A percentile compares a stretch with the other conserved stretches of the same genome.
Conservation (phyloP, 2,113 vertebrate species). For the Felis chaus region DNA sequence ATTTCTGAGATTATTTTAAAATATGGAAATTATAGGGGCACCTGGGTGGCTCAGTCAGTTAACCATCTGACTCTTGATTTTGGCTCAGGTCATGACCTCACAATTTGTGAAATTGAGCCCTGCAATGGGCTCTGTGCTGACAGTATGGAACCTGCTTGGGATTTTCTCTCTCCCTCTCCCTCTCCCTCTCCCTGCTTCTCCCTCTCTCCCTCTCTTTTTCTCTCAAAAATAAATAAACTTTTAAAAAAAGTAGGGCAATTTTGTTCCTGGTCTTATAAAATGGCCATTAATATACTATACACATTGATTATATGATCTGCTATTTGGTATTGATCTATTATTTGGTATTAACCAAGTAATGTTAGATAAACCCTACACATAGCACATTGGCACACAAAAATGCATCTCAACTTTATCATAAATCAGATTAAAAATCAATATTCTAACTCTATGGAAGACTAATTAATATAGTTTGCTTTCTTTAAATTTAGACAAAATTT, state of each 20-base stretch:
- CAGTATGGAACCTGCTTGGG: background rate
- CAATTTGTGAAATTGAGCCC: background rate
- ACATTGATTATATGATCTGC: background rate
- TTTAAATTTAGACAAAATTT: slow-evolving; percentile 27
- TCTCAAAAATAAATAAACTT: background rate
- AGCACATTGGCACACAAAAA: background rate
- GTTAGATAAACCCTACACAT: background rate
- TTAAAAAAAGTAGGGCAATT: background rate
- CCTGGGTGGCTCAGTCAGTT: background rate
- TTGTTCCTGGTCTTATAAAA: background rate
- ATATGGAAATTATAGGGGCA: background rate
- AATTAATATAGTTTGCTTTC: background rate
- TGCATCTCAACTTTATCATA: background rate
- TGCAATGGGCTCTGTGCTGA: background rate
- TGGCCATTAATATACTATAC: background rate
- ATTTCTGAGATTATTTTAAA: background rate
- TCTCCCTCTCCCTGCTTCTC: background rate
- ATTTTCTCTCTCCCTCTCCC: background rate
- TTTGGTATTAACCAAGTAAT: background rate
- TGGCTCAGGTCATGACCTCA: background rate
- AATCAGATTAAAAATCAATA: background rate
- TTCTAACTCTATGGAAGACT: background rate
- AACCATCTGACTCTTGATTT: background rate
- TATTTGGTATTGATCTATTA: background rate
- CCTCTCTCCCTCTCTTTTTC: background rate